phyloP scores from a whole-genome alignment of 1,140 invertebrate genomes.

The Philotrypesis tridentata region DNA sequence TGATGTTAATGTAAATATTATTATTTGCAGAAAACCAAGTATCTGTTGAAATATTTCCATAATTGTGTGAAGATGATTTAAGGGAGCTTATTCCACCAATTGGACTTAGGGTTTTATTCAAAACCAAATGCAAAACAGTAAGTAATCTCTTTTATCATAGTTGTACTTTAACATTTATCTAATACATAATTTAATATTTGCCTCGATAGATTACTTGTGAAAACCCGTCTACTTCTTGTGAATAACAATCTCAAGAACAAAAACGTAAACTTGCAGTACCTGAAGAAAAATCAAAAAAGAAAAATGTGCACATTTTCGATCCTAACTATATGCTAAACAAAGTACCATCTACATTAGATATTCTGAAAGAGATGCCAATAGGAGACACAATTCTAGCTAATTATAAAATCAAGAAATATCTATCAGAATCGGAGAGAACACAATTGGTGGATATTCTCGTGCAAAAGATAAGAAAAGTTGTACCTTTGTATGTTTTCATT shows the following conservation, averaged over 20 bases:
- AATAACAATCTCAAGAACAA: not conserved
- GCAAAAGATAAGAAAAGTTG: not conserved
- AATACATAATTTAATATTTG: not conserved
- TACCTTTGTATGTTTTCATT: not conserved
- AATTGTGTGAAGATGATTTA: not conserved
- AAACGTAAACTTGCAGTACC: not conserved
- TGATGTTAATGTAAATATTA: not conserved
- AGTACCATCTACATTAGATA: not conserved
- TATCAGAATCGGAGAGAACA: not conserved
- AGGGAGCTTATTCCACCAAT: not conserved
- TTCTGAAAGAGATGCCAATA: not conserved
- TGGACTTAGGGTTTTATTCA: not conserved
- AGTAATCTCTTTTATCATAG: not conserved
- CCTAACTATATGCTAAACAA: not conserved
- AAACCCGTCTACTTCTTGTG: not conserved
- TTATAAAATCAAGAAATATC: not conserved
- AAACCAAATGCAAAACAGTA: not conserved
- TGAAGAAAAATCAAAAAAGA: not conserved
- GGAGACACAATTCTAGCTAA: not conserved
- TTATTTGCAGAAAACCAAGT: not conserved
- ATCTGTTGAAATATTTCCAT: not conserved
- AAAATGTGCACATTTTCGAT: not conserved
- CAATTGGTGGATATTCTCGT: not conserved
- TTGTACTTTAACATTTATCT: not conserved
- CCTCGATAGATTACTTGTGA: not conserved